Evolutionary conservation across 2,888 invertebrate genomes (phyloP).

Genomic region (Temnothorax ravouxi): DNA sequence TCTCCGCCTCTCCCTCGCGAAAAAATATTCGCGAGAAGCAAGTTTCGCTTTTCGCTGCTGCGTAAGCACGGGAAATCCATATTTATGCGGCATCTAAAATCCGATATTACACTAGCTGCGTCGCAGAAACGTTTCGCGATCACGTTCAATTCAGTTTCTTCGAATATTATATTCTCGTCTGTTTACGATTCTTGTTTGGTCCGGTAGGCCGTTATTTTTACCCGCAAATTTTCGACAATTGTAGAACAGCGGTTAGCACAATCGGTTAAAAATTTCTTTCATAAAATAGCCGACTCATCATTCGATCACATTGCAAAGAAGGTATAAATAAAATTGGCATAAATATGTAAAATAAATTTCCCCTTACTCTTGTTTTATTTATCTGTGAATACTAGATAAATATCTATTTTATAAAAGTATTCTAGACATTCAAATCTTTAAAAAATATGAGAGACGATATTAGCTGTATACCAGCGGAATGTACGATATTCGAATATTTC

Average conservation of each 20-base stretch:
- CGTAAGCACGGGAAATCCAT: slow-evolving; percentile 29
- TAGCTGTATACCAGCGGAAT: background rate
- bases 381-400: background rate
- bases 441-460: background rate
- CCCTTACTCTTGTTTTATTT: background rate
- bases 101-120: slow-evolving; percentile 24
- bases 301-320: background rate
- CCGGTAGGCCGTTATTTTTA: background rate
- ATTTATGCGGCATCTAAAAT: slow-evolving; percentile 44
- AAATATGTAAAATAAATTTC: background rate
- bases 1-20: background rate
- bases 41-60: slow-evolving; percentile 42
- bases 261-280: slow-evolving; percentile 9
- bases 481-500: slow-evolving; percentile 1
- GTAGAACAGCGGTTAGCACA: background rate
- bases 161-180: slow-evolving; percentile 32
- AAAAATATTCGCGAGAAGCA: slow-evolving; percentile 54
- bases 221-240: background rate
- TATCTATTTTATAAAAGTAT: background rate
- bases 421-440: background rate
- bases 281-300: background rate
- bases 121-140: slow-evolving; percentile 26
- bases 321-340: background rate
- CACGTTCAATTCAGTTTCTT: slow-evolving; percentile 7
- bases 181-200: slow-evolving; percentile 6